Percentiles rank a stretch among this genome's conserved stretches.
Evolutionary conservation across 2,888 invertebrate species (phyloP).

Genomic region (Polyommatus iphigenia): DNA sequence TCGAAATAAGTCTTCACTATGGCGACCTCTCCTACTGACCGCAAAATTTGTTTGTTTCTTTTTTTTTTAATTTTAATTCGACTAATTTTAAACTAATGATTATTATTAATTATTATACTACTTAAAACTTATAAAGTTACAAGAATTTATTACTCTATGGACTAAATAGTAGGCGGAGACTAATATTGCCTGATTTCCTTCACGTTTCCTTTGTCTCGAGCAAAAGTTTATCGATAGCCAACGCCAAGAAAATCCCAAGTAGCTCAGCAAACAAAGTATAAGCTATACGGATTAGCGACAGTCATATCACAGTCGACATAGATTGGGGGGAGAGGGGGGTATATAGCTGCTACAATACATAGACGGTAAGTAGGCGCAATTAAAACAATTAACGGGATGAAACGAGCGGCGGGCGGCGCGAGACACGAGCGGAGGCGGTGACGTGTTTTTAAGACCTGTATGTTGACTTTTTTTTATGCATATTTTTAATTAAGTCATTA

Average conservation of each 20-base stretch:
- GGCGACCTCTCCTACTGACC: neutral
- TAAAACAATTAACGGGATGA: slow-evolving; percentile 72
- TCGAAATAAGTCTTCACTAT: neutral
- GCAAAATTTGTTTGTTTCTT: neutral
- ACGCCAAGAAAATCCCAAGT: neutral
- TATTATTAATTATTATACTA: neutral
- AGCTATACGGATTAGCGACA: neutral
- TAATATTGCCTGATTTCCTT: neutral
- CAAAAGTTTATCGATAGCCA: neutral
- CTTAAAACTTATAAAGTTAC: neutral
- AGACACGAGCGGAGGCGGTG: slow-evolving; percentile 36
- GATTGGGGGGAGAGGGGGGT: neutral
- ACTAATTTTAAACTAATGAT: neutral
- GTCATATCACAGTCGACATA: neutral
- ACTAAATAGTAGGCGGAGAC: neutral
- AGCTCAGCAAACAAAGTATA: neutral
- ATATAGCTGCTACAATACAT: slow-evolving; percentile 42
- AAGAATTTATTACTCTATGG: neutral
- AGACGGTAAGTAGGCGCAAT: slow-evolving; percentile 59
- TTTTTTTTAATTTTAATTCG: no score
- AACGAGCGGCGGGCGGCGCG: slow-evolving; percentile 45
- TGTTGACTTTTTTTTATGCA: neutral
- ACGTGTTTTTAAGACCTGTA: neutral
- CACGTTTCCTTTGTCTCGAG: neutral
- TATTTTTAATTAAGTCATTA: neutral